A percentile compares a stretch with the other conserved stretches of the same genome.
phyloP scores from a whole-genome alignment of 2,797 vertebrate species.

The Cetoscarus ocellatus region DNA sequence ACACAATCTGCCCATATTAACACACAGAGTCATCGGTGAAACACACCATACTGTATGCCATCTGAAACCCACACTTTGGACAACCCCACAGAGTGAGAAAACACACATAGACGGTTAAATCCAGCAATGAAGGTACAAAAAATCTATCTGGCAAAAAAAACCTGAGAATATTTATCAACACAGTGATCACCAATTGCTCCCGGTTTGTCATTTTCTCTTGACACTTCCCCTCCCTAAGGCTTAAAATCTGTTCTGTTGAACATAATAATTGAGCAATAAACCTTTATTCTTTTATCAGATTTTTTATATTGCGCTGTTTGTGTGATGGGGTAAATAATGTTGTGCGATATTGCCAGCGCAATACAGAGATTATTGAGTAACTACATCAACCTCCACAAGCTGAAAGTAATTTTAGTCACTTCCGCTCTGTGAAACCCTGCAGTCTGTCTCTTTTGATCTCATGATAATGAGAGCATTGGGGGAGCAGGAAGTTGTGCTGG shows the following conservation, averaged over 20 bases:
- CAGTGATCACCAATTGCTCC: neutral
- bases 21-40: constrained; percentile 50
- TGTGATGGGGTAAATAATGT: constrained; percentile 7
- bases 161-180: neutral
- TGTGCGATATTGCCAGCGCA: constrained; percentile 26
- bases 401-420: constrained; percentile 42
- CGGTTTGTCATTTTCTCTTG: constrained; percentile 12
- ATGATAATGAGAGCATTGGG: constrained; percentile 37
- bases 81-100: neutral
- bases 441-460: constrained; percentile 61
- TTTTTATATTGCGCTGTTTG: constrained; percentile 25
- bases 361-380: constrained; percentile 35
- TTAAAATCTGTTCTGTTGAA: constrained; percentile 13
- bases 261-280: constrained; percentile 28
- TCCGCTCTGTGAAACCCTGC: constrained; percentile 38
- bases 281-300: constrained; percentile 6
- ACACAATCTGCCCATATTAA: constrained; percentile 62
- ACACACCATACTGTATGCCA: constrained; percentile 61
- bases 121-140: neutral
- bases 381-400: constrained; percentile 30
- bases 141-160: neutral
- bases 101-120: neutral
- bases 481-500: constrained; percentile 29
- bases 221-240: neutral
- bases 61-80: constrained; percentile 42